Percentiles rank a stretch among this genome's conserved stretches.
phyloP scores from a whole-genome alignment of 2,888 invertebrate species.

The Lasius platythorax region DNA sequence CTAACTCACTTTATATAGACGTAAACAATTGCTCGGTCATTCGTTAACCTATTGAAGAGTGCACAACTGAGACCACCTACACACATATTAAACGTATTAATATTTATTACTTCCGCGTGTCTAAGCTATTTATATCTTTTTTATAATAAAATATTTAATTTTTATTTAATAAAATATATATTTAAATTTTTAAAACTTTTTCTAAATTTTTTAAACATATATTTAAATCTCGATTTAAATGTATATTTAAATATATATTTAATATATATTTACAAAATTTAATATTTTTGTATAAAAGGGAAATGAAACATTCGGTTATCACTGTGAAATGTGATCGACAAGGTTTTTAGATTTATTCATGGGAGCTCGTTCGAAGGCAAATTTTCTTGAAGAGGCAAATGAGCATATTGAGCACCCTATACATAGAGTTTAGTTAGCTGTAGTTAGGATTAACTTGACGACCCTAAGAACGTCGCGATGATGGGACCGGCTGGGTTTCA shows the following conservation, averaged over 20 bases:
- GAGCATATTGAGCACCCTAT: slow-evolving; percentile 32
- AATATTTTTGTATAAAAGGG: not conserved
- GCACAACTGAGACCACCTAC: not conserved
- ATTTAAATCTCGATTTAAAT: too few species aligned
- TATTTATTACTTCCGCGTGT: not conserved
- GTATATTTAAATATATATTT: too few species aligned
- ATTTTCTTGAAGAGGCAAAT: not conserved
- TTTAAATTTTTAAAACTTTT: too few species aligned
- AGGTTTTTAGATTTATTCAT: not conserved
- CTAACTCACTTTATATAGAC: slow-evolving; percentile 21
- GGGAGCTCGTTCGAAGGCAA: not conserved
- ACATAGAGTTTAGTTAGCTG: slow-evolving; percentile 12
- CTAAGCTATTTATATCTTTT: not conserved
- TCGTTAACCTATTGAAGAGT: not conserved
- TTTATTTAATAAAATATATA: too few species aligned
- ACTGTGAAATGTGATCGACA: not conserved
- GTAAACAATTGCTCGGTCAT: not conserved
- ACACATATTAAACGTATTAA: not conserved
- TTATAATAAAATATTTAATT: not conserved
- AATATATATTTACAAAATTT: not conserved
- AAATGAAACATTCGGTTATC: not conserved
- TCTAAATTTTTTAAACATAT: too few species aligned
- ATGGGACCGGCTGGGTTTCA: slow-evolving; percentile 33
- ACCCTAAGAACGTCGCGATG: slow-evolving; percentile 19
- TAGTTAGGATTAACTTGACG: slow-evolving; percentile 36